Base-by-base conservation (phyloP, 1,140 invertebrate genomes). In the Venturia canescens region DNA sequence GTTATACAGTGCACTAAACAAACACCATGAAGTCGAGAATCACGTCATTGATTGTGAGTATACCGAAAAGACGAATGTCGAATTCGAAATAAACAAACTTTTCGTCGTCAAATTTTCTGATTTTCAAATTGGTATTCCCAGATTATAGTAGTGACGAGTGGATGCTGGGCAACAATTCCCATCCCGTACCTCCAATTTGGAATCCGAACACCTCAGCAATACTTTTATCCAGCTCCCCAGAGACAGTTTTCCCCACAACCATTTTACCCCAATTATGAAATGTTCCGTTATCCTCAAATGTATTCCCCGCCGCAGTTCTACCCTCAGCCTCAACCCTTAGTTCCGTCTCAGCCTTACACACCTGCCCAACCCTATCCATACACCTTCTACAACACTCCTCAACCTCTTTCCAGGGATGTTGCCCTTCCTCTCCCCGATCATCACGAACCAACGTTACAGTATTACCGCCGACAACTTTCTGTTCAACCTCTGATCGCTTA, bases 81-180 rank as follows among this genome's bases (percentile, higher is more conserved):
- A 69, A 5, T 69, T n/a, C 6, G 34, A 31, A 63, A 31, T 34
- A 69, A 69, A 29, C 27, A 15, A n/a, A n/a, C n/a, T n/a, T n/a
- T n/a, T n/a, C n/a, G n/a, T n/a, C n/a, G n/a, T n/a, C n/a, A n/a
- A n/a, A 29, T 11, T 69, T 71, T 15, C 16, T 71, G 0, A 16
- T 23, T 71, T 44, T 71, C 16, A 48, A 71, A 31, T 31, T 31
- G 15, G 13, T 31, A 5, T 69, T 34, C n/a, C 27, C 44, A 74
- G 71, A 44, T 74, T 74, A 3, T 74, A 21, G 1, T 74, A 48
- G 71, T 26, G 13, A 26, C 27, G 21, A 74, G 26, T 9, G 48
- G 48, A 74, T 27, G 71, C 71, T 74, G 44, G 71, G 71, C 38
- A 74, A 29, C 18, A 15, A 16, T 77, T 34, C 75, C 53, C 18